These are phyloP conservation scores for Genyomyrus donnyi DNA, from an alignment of 2,113 vertebrate species.

Conservation along the genomic window DNA sequence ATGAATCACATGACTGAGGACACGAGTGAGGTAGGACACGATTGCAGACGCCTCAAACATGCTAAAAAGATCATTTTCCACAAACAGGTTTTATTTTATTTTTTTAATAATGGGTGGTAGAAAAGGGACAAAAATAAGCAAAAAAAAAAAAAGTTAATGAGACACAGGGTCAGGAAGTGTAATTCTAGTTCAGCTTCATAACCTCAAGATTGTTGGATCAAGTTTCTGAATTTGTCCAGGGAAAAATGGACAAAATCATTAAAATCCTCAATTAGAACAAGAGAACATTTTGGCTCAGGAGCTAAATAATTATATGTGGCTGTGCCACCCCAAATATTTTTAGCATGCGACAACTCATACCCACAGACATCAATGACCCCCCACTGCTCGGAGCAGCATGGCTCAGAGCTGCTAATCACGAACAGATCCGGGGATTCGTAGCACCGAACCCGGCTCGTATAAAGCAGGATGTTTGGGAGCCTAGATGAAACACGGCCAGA, in stretches of 20 bases:
- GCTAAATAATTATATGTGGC: neutral
- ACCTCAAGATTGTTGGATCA: neutral
- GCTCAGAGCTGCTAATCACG: slow-evolving; percentile 38
- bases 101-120: neutral
- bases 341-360: neutral
- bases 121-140: neutral
- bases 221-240: neutral
- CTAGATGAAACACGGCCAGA: slow-evolving; percentile 51
- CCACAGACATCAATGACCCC: neutral
- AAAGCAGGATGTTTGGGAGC: slow-evolving; percentile 48
- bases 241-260: neutral
- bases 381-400: slow-evolving; percentile 17
- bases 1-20: neutral
- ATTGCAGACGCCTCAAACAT: neutral
- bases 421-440: slow-evolving; percentile 31
- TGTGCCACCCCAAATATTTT: neutral
- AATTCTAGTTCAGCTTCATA: neutral
- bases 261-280: neutral
- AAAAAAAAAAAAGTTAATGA: neutral
- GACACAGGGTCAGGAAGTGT: neutral
- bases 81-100: neutral
- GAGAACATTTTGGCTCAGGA: neutral
- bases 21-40: neutral
- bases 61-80: neutral
- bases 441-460: slow-evolving; percentile 37